Conservation (phyloP, 1,140 invertebrate species). For the Trichonephila clavata region DNA sequence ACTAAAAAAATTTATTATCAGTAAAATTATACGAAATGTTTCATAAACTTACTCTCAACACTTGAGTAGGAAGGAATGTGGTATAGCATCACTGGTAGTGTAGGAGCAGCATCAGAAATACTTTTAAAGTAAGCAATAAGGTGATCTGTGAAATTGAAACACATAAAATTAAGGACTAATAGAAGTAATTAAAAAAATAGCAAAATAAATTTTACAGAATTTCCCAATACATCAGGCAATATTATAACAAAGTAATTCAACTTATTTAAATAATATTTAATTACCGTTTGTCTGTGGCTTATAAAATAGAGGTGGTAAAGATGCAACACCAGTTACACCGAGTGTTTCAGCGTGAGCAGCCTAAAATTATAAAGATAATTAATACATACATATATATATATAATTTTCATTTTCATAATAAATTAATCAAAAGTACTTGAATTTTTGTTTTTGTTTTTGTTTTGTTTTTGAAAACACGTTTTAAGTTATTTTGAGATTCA, state of each 20-base stretch:
- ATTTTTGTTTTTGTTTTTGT: too few relatives aligned
- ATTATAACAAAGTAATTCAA: too few relatives aligned
- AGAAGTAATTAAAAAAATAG: too few relatives aligned
- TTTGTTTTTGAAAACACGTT: neutral
- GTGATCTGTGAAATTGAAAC: conserved; percentile 81
- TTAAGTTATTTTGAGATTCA: neutral
- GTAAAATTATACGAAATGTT: too few relatives aligned
- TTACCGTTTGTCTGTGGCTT: conserved; percentile 83
- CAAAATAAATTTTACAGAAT: too few relatives aligned
- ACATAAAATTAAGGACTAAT: too few relatives aligned
- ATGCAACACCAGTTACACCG: conserved; percentile 87
- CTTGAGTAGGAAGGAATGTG: conserved; percentile 88
- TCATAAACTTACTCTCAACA: conserved; percentile 84
- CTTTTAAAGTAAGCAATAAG: conserved; percentile 87
- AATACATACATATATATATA: too few relatives aligned
- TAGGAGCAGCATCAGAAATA: conserved; percentile 87
- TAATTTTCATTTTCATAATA: neutral
- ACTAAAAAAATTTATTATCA: too few relatives aligned
- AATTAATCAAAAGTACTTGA: neutral
- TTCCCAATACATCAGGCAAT: too few relatives aligned
- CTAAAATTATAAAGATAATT: conserved; percentile 27
- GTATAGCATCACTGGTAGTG: conserved; percentile 91
- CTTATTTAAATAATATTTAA: too few relatives aligned
- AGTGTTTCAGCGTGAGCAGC: conserved; percentile 87
- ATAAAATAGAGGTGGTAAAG: conserved; percentile 89